Evolutionary conservation across 2,888 invertebrate genomes (phyloP).

Genomic region (Microplitis manilae): DNA sequence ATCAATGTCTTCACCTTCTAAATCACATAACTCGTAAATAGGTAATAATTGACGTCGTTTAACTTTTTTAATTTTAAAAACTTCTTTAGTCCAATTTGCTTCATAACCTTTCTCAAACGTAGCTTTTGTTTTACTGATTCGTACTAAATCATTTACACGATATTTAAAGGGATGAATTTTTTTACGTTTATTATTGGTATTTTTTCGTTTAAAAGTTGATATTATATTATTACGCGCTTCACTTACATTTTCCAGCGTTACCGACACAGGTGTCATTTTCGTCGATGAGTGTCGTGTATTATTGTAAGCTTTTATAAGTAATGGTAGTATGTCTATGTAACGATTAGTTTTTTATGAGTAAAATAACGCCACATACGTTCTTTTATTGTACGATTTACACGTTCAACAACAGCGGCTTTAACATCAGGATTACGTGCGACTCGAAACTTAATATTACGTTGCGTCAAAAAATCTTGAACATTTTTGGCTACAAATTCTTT

Average conservation of each 20-base stretch:
- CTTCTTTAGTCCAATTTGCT: constrained; percentile 29
- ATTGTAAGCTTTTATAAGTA: constrained; percentile 53
- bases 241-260: not conserved
- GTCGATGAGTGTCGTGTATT: constrained; percentile 47
- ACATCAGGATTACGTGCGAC: not conserved
- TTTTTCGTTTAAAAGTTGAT: too few relatives aligned
- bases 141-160: not conserved
- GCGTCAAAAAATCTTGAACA: not conserved
- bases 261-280: constrained; percentile 9
- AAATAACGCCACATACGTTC: not conserved
- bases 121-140: constrained; percentile 3
- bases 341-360: constrained; percentile 37
- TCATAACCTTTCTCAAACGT: constrained; percentile 14
- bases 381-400: not conserved
- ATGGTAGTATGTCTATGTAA: constrained; percentile 52
- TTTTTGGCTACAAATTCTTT: constrained; percentile 9
- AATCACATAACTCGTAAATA: constrained; percentile 52
- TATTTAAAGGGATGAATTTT: not conserved
- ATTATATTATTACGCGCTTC: not conserved
- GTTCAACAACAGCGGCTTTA: not conserved
- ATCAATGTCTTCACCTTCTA: constrained; percentile 38
- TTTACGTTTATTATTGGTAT: not conserved
- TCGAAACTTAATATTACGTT: not conserved
- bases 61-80: constrained; percentile 36
- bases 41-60: constrained; percentile 5